phyloP scores from a whole-genome alignment of 1,140 invertebrate genomes.

The Drosophila orosa region DNA sequence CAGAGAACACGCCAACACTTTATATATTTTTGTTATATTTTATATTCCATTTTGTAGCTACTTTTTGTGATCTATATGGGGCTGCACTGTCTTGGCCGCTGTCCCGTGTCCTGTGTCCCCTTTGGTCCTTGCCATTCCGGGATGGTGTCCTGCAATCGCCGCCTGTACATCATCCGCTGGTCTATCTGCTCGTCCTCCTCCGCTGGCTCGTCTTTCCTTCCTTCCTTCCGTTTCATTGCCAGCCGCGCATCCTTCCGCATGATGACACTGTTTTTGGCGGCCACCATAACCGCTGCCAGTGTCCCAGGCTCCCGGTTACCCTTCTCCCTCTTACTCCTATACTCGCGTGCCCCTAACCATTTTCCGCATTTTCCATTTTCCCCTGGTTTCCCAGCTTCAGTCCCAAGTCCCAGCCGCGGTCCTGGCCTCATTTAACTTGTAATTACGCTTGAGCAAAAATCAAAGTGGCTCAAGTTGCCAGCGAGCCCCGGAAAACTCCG shows the following conservation, averaged over 20 bases:
- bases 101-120: conserved; percentile 4
- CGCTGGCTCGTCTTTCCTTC: conserved; percentile 57
- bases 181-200: conserved; percentile 54
- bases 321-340: conserved; percentile 13
- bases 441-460: conserved; percentile 83
- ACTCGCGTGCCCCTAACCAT: conserved; percentile 7
- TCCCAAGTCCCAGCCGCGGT: conserved; percentile 49
- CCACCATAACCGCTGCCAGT: conserved; percentile 42
- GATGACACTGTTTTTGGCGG: conserved; percentile 81
- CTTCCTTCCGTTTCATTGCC: conserved; percentile 82
- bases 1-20: too few relatives aligned
- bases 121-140: conserved; percentile 6
- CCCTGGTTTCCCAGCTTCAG: conserved; percentile 24
- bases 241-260: conserved; percentile 80
- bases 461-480: conserved; percentile 82
- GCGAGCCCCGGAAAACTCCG: conserved; percentile 20
- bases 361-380: conserved; percentile 37
- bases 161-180: conserved; percentile 71
- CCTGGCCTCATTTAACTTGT: conserved; percentile 82
- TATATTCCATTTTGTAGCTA: not conserved
- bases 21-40: too few relatives aligned
- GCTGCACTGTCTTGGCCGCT: conserved; percentile 6
- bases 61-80: not conserved
- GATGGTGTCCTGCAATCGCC: conserved; percentile 68
- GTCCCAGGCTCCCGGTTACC: not conserved